Conservation (phyloP, 1,140 invertebrate species). For the Rhizoglyphus robini region DNA sequence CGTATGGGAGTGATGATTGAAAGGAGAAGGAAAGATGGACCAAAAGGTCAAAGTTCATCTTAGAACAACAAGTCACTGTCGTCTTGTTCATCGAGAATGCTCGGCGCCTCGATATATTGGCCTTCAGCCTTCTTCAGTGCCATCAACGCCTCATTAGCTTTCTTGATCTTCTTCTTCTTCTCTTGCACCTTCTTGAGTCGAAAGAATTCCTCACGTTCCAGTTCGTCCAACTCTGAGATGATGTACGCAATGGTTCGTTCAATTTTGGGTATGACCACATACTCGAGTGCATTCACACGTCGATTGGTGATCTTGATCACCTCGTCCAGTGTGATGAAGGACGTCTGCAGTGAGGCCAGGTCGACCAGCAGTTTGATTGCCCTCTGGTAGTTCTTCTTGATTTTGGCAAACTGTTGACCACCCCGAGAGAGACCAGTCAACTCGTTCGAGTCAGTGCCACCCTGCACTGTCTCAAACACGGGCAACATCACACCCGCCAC, state of each 20-base stretch:
- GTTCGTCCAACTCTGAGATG: slow-evolving; percentile 92
- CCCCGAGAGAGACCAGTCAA: slow-evolving; percentile 81
- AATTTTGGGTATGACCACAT: slow-evolving; percentile 96
- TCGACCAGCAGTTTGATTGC: slow-evolving; percentile 84
- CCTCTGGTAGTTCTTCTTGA: slow-evolving; percentile 85
- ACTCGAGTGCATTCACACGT: slow-evolving; percentile 99
- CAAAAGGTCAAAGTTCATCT: too few species aligned
- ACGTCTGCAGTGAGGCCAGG: slow-evolving; percentile 86
- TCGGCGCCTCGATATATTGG: slow-evolving; percentile 40
- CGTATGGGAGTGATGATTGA: too few species aligned
- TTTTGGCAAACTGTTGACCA: slow-evolving; percentile 80
- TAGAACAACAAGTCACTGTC: slow-evolving; percentile 90
- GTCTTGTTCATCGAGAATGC: slow-evolving; percentile 49
- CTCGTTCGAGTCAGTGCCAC: slow-evolving; percentile 84
- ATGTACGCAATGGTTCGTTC: slow-evolving; percentile 94
- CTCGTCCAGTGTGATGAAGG: slow-evolving; percentile 90
- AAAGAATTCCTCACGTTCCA: slow-evolving; percentile 98
- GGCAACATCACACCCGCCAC: slow-evolving; percentile 93
- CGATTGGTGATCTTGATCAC: slow-evolving; percentile 77
- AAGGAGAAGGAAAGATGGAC: too few species aligned
- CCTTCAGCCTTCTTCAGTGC: slow-evolving; percentile 33
- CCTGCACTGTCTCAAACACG: slow-evolving; percentile 87
- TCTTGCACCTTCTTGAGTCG: slow-evolving; percentile 80
- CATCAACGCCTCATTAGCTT: slow-evolving; percentile 6
- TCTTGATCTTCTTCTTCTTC: slow-evolving; percentile 56